These are phyloP conservation scores for Nomada fabriciana DNA, from an alignment of 2,888 invertebrate genomes.

Conservation along the genomic window DNA sequence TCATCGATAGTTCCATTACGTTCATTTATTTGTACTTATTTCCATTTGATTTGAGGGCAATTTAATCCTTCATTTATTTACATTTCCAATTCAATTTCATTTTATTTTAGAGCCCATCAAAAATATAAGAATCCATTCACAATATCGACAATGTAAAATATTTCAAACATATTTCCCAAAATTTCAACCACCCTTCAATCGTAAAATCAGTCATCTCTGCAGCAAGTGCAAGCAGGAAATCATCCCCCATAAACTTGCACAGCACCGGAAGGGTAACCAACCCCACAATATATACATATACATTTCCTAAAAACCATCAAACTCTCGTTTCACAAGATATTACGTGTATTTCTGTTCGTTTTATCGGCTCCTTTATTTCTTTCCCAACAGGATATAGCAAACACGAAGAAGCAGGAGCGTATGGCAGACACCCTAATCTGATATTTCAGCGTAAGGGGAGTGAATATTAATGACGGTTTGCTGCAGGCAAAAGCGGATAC, in stretches of 20 bases:
- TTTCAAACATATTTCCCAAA: too few species aligned
- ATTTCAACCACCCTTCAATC: too few species aligned
- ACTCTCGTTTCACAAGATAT: slow-evolving; percentile 23
- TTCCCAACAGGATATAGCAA: slow-evolving; percentile 59
- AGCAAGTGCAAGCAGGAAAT: background rate
- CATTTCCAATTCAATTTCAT: too few species aligned
- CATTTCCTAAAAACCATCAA: slow-evolving; percentile 63
- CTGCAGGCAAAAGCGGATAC: slow-evolving; percentile 67
- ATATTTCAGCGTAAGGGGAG: slow-evolving; percentile 73
- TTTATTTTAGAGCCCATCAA: too few species aligned
- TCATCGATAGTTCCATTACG: background rate
- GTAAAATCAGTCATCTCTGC: background rate
- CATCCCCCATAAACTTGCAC: background rate
- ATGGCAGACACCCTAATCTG: slow-evolving; percentile 66
- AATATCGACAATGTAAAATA: too few species aligned
- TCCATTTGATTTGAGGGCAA: background rate
- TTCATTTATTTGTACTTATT: background rate
- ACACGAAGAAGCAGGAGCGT: slow-evolving; percentile 37
- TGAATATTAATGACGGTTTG: slow-evolving; percentile 75
- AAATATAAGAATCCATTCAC: too few species aligned
- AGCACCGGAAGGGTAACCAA: too few species aligned
- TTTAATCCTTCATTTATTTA: too few species aligned
- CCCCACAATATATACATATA: background rate
- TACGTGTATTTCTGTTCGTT: slow-evolving; percentile 41
- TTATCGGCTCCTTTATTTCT: slow-evolving; percentile 62